Evolutionary conservation across 2,888 invertebrate genomes (phyloP), one percentile per base, ranked within the genome.

Genomic region (Noctua fimbriata): DNA sequence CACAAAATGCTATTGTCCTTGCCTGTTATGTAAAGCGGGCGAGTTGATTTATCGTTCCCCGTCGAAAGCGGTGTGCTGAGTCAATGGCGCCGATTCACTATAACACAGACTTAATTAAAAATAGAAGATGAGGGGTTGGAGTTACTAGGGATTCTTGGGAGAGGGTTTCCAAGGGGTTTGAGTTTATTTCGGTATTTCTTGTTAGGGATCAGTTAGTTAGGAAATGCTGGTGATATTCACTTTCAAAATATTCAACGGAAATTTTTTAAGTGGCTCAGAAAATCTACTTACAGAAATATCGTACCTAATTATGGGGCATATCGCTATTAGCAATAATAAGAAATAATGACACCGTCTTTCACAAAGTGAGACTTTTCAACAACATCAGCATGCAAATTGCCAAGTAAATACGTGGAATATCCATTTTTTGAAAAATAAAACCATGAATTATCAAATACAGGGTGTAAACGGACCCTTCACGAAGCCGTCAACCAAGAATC

Each of bases 11-110:
- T 81, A 63, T 82, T 82, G 73, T 81, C 63, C 67, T 49, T 65
- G 49, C n/a, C 72, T 73, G 73, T 69, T 73, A 82, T 73, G 85
- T 65, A 82, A 85, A 82, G 69, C 63, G 47, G 47, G 36, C n/a
- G n/a, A 65, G 73, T 73, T 85, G 85, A 82, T 82, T 82, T 85
- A 82, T 82, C 47, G 85, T 58, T 49, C 44, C 67, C 63, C 16
- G 47, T 55, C 71, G 81, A 73, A 63, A 55, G 73, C 60, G 69
- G 63, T 49, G 28, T 47, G 69, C 32, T 79, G 67, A 69, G 67
- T 81, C 85, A 85, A 81, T 81, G 63, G 73, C 69, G 67, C 41
- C 85, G 44, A 81, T 81, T 66, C 70, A 84, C 79, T 84, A 70
- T 44, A 47, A 41, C 69, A 49, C 14, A 28, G 73, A 63, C 81